Evolutionary conservation across 2,113 vertebrate species (phyloP).

Genomic region (Podarcis raffonei): DNA sequence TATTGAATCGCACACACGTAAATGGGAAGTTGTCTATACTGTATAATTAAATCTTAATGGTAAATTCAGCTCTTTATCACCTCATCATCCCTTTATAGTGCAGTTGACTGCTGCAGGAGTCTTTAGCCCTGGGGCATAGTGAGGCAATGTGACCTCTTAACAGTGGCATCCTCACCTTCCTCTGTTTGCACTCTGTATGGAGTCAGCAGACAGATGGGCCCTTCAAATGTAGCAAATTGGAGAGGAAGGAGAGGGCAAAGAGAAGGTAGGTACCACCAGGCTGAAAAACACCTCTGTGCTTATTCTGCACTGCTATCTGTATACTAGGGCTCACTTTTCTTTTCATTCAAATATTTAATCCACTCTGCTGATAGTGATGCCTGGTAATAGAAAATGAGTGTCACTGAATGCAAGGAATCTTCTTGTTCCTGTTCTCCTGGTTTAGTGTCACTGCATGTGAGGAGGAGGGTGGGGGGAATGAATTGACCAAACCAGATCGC

Average conservation of each 20-base stretch:
- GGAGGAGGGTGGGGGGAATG: background rate
- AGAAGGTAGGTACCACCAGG: background rate
- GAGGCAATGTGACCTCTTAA: background rate
- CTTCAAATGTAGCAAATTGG: background rate
- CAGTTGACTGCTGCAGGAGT: background rate
- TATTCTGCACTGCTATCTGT: background rate
- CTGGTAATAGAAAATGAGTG: background rate
- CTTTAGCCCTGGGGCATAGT: background rate
- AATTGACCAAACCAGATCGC: slow-evolving; percentile 53
- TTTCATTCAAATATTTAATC: background rate
- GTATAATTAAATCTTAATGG: too few relatives aligned
- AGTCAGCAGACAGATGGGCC: background rate
- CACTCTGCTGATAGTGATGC: background rate
- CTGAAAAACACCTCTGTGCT: background rate
- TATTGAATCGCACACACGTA: too few relatives aligned
- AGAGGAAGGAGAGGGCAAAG: background rate
- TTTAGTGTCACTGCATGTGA: slow-evolving; percentile 30
- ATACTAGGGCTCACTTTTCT: background rate
- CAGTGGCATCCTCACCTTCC: background rate
- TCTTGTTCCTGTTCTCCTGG: slow-evolving; percentile 32
- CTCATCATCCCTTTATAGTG: too few relatives aligned
- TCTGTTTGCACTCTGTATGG: background rate
- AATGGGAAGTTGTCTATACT: too few relatives aligned
- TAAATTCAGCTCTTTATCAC: too few relatives aligned
- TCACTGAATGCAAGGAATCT: slow-evolving; percentile 13